Evolutionary conservation across 2,797 vertebrate genomes (phyloP).

Genomic region (Argentina silus): DNA sequence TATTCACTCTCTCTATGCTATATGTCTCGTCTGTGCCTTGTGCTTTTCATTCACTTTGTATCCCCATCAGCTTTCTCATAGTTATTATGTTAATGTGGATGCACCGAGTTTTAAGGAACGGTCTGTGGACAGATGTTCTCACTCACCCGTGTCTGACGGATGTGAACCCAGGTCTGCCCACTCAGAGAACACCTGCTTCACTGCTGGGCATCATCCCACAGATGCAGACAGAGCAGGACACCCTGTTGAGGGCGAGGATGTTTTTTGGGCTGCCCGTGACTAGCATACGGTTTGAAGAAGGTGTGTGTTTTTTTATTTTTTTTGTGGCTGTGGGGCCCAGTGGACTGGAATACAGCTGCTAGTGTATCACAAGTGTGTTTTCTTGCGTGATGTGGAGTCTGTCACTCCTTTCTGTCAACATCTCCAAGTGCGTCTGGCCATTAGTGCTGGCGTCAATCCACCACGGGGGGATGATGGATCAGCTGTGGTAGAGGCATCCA

Average conservation of each 20-base stretch:
- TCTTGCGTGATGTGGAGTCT: neutral
- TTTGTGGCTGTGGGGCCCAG: neutral
- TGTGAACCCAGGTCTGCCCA: slow-evolving; percentile 34
- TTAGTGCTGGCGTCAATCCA: neutral
- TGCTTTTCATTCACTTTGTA: neutral
- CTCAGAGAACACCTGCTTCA: slow-evolving; percentile 8
- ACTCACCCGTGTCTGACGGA: neutral
- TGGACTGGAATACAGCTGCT: slow-evolving; percentile 15
- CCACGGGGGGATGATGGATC: slow-evolving; percentile 11
- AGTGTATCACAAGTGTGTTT: slow-evolving; percentile 10
- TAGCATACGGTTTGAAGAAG: neutral
- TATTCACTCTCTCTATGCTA: neutral
- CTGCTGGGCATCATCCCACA: slow-evolving; percentile 29
- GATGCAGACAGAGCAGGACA: slow-evolving; percentile 30
- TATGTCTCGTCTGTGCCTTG: neutral
- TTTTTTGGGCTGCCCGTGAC: neutral
- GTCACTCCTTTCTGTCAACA: slow-evolving; percentile 14
- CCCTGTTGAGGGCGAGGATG: slow-evolving; percentile 46
- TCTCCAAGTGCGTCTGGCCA: slow-evolving; percentile 18
- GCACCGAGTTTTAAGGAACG: neutral
- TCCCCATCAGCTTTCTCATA: neutral
- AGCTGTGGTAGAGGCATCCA: neutral
- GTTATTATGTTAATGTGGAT: neutral
- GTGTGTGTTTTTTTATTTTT: neutral
- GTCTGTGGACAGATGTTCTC: slow-evolving; percentile 10